phyloP scores from a whole-genome alignment of 2,113 vertebrate genomes.

The Pogonocichla stellata region DNA sequence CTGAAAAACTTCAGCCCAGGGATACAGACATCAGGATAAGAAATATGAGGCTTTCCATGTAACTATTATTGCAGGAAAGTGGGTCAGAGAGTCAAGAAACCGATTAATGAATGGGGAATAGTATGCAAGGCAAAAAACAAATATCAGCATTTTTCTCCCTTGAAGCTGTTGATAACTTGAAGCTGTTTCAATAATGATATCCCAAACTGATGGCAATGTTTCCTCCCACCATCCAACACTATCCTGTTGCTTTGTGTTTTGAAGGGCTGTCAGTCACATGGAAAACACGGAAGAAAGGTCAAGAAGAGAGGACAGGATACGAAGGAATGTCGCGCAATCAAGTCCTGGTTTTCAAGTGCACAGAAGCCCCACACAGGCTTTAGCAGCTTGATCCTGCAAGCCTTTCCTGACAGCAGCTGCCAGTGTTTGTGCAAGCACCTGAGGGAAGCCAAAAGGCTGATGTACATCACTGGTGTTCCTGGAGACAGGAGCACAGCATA shows the following conservation, averaged over 20 bases:
- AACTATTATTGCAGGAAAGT: slow-evolving; percentile 77
- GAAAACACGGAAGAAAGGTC: slow-evolving; percentile 63
- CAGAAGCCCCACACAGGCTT: not conserved
- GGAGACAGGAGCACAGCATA: not conserved
- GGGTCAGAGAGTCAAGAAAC: slow-evolving; percentile 74
- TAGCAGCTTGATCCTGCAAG: not conserved
- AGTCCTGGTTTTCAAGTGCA: not conserved
- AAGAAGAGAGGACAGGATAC: slow-evolving; percentile 63
- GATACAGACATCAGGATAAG: slow-evolving; percentile 38
- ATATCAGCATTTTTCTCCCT: slow-evolving; percentile 56
- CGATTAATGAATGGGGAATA: slow-evolving; percentile 70
- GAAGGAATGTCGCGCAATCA: slow-evolving; percentile 7
- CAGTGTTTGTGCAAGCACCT: not conserved
- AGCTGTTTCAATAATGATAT: slow-evolving; percentile 79
- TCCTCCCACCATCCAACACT: slow-evolving; percentile 35
- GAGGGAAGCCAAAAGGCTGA: not conserved
- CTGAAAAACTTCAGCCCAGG: slow-evolving; percentile 31
- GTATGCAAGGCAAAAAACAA: slow-evolving; percentile 66
- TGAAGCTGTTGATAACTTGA: slow-evolving; percentile 64
- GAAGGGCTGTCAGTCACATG: slow-evolving; percentile 28
- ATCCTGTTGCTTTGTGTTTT: slow-evolving; percentile 62
- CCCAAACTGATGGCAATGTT: slow-evolving; percentile 55
- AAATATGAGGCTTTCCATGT: slow-evolving; percentile 71
- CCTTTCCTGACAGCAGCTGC: not conserved
- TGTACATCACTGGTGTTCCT: not conserved